Percentiles rank a stretch among this genome's conserved stretches.
phyloP scores from a whole-genome alignment of 2,113 vertebrate genomes.

The Dromaius novaehollandiae region DNA sequence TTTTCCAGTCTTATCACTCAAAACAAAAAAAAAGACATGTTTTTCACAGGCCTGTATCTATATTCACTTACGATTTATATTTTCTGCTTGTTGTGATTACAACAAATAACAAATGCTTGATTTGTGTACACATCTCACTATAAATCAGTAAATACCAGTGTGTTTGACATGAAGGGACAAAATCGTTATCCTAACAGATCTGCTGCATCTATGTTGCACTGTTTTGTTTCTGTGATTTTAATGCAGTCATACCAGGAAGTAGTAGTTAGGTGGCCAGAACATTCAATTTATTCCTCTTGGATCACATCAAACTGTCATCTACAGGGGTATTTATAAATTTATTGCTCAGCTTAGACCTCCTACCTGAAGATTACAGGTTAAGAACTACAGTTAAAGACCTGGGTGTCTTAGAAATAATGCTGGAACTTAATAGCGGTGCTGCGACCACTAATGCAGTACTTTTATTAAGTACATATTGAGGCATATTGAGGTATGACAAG shows the following conservation, averaged over 20 bases:
- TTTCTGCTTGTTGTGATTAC: background rate
- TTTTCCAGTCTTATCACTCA: background rate
- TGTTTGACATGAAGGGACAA: background rate
- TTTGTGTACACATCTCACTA: rapidly evolving
- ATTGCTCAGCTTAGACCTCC: background rate
- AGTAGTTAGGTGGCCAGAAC: background rate
- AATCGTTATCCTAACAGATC: background rate
- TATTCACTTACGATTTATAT: no score
- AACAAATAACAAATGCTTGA: background rate
- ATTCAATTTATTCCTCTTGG: background rate
- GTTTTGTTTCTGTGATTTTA: background rate
- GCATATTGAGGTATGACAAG: rapidly evolving
- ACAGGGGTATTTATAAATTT: background rate
- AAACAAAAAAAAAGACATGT: background rate
- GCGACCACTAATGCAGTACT: no score
- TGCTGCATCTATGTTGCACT: rapidly evolving
- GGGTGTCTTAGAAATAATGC: background rate
- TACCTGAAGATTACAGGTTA: background rate
- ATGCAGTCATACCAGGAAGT: background rate
- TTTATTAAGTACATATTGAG: background rate
- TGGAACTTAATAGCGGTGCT: background rate
- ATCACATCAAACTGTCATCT: background rate
- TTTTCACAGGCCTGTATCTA: rapidly evolving
- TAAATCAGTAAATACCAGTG: background rate
- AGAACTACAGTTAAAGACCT: background rate